Evolutionary conservation across 2,888 invertebrate genomes (phyloP), one percentile per base, ranked within the genome.

Genomic region (Oxyteleia sp.): DNA sequence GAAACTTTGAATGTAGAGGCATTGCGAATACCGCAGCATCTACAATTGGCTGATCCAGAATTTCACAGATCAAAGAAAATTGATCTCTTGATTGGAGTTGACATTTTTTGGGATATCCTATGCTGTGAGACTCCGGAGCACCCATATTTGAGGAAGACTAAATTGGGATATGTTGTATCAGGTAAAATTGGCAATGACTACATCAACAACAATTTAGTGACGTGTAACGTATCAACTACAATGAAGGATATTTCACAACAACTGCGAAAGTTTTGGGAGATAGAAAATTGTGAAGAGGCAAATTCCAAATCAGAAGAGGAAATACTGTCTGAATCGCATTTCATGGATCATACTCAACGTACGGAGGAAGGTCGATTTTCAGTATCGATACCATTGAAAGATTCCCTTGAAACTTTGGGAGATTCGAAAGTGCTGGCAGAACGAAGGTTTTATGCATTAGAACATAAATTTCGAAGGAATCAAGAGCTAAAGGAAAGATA

Each of bases 81-180:
- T 20, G 57, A 57, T 57, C 35, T 57, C 8, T 13, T 55, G 16
- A 57, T 57, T 38, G 57, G 20, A 26, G 18, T 61, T 1, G 61
- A 72, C 1, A 10, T 57, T 0, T 71, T 57, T 47, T 71, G 71
- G 59, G 49, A 57, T 32, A 32, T 32, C 8, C 4, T 32, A 7
- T 7, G 32, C 32, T 32, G 8, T 8, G 32, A 32, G 8, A 32
- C 32, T 32, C 32, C 32, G 8, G 5, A 18, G 7, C 55, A 64
- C 18, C 57, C 64, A 4, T 66, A 66, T 35, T 13, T 75, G 4
- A 47, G 55, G 7, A 57, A 66, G 41, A 75, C 75, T 4, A 47
- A 66, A 38, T 35, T 75, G 8, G 57, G 66, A 2, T 75, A 75
- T 29, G 41, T 75, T 11, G 49, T 75, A 10, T 75, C 64, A 18